A percentile compares a stretch with the other conserved stretches of the same genome.
Conservation (phyloP, 2,888 invertebrate genomes). For the Phaedon cochleariae region DNA sequence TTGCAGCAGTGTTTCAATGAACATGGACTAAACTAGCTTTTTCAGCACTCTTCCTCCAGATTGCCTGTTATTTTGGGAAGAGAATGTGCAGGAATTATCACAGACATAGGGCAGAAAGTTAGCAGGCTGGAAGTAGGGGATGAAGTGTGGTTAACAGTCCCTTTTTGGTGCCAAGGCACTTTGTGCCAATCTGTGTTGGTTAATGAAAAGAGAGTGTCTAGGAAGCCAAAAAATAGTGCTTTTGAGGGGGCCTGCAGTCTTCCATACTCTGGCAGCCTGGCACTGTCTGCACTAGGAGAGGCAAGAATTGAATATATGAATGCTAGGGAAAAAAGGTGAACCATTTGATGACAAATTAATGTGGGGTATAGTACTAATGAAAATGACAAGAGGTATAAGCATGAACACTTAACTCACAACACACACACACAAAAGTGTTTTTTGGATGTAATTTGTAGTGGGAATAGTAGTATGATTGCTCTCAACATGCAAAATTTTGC, state of each 20-base stretch:
- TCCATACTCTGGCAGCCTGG: constrained; percentile 68
- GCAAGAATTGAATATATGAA: constrained; percentile 63
- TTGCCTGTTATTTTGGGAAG: constrained; percentile 70
- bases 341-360: background rate
- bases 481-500: too few relatives aligned
- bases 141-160: constrained; percentile 68
- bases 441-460: too few relatives aligned
- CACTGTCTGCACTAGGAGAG: constrained; percentile 65
- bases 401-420: too few relatives aligned
- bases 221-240: constrained; percentile 66
- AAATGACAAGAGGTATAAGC: too few relatives aligned
- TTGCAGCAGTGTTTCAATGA: too few relatives aligned
- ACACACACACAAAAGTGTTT: too few relatives aligned
- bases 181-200: constrained; percentile 67
- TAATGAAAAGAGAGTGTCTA: constrained; percentile 64
- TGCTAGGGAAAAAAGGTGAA: constrained; percentile 65
- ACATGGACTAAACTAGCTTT: too few relatives aligned
- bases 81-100: constrained; percentile 70
- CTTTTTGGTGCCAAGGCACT: constrained; percentile 68
- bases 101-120: constrained; percentile 69
- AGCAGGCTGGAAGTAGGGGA: constrained; percentile 69
- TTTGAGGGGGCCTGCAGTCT: constrained; percentile 70
- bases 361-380: too few relatives aligned
- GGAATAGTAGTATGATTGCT: too few relatives aligned
- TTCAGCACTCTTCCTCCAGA: constrained; percentile 59